Evolutionary conservation across 2,888 invertebrate genomes (phyloP).

Genomic region (Blastobasis lacticolella): DNA sequence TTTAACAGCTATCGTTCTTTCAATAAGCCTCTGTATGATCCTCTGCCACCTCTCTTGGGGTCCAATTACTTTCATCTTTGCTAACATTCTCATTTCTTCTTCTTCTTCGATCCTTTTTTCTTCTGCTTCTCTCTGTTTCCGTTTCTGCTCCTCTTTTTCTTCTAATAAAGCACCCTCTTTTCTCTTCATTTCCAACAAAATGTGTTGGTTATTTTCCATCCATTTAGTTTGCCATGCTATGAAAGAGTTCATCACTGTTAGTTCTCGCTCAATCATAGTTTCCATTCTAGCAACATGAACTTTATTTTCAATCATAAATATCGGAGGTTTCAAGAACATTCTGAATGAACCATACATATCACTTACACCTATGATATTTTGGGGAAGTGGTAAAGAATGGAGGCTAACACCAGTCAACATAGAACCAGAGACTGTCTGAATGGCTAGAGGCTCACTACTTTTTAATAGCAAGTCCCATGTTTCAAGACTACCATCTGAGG

Average conservation of each 20-base stretch:
- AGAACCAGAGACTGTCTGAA: constrained; percentile 78
- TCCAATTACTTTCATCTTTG: constrained; percentile 49
- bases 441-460: constrained; percentile 79
- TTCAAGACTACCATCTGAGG: constrained; percentile 84
- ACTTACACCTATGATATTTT: constrained; percentile 78
- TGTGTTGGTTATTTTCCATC: constrained; percentile 54
- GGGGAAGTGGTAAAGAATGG: constrained; percentile 71
- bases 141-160: constrained; percentile 58
- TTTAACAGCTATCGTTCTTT: constrained; percentile 76
- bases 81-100: constrained; percentile 60
- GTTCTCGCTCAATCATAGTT: constrained; percentile 66
- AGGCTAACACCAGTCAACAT: constrained; percentile 77
- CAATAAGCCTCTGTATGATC: constrained; percentile 78
- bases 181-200: constrained; percentile 48
- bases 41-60: constrained; percentile 75
- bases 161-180: constrained; percentile 56
- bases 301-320: constrained; percentile 61
- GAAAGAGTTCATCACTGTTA: constrained; percentile 66
- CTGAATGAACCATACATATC: constrained; percentile 80
- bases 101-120: constrained; percentile 65
- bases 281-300: constrained; percentile 54
- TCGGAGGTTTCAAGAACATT: constrained; percentile 74
- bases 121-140: constrained; percentile 47
- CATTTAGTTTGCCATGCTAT: constrained; percentile 77
- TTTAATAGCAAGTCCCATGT: constrained; percentile 85